Conservation (phyloP, 2,113 vertebrate genomes). For the Taxidea taxus region DNA sequence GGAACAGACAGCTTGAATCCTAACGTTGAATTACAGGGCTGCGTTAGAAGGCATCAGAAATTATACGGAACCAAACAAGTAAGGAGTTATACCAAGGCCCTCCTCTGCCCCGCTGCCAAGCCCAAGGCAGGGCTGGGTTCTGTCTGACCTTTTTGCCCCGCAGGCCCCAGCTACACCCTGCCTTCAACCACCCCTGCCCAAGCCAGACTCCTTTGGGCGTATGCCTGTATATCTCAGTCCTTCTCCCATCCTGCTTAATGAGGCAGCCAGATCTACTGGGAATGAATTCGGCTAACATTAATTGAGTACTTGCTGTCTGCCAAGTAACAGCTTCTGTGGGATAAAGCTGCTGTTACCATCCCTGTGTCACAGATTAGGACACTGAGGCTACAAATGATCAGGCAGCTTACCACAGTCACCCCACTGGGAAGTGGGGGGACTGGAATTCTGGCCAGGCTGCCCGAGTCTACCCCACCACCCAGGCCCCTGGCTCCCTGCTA, state of each 20-base stretch:
- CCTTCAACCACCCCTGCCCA: not conserved
- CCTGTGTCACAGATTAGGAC: not conserved
- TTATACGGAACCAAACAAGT: not conserved
- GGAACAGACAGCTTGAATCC: not conserved
- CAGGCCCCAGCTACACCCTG: not conserved
- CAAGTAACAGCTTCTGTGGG: not conserved
- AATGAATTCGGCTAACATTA: not conserved
- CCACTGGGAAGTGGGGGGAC: not conserved
- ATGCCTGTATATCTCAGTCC: not conserved
- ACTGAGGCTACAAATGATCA: not conserved
- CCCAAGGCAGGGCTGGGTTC: not conserved
- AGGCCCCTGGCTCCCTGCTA: not conserved
- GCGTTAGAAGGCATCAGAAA: not conserved
- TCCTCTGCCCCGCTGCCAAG: not conserved
- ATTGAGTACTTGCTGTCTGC: not conserved
- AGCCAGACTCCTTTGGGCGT: rapidly evolving
- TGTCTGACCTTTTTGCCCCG: not conserved
- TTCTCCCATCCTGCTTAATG: not conserved
- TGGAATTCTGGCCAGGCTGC: not conserved
- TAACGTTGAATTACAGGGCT: not conserved
- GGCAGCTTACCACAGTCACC: not conserved
- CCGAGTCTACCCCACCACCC: no score
- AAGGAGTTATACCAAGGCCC: not conserved
- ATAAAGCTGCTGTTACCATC: not conserved
- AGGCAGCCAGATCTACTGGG: not conserved